Conservation (phyloP, 2,888 invertebrate genomes). For the Trissonchulus sp. region DNA sequence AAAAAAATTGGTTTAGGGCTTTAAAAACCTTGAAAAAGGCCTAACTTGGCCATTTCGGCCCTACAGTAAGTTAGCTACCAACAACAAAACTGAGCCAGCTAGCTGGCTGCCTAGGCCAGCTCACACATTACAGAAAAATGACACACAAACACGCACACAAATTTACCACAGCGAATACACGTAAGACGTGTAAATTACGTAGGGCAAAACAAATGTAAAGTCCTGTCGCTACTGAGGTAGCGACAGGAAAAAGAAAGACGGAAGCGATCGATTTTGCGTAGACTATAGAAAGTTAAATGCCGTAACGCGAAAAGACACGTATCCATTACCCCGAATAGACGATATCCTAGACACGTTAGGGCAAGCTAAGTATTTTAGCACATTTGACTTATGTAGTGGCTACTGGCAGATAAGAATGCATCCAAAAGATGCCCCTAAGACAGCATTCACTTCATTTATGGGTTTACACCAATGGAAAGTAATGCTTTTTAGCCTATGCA, state of each 20-base stretch:
- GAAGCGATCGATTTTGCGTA: neutral
- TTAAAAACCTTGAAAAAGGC: too few relatives aligned
- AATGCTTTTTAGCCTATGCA: slow-evolving; percentile 35
- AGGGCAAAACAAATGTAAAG: too few relatives aligned
- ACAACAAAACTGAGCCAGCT: too few relatives aligned
- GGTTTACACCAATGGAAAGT: slow-evolving; percentile 36
- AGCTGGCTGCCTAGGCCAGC: too few relatives aligned
- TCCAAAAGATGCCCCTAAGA: slow-evolving; percentile 32
- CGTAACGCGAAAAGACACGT: slow-evolving; percentile 16
- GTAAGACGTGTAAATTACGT: too few relatives aligned
- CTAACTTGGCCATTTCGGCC: too few relatives aligned
- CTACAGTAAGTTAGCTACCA: too few relatives aligned
- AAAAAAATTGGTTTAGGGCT: too few relatives aligned
- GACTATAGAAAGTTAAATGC: slow-evolving; percentile 23
- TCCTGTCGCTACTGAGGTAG: too few relatives aligned
- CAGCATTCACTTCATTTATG: slow-evolving; percentile 32
- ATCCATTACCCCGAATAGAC: slow-evolving; percentile 23
- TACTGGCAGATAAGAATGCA: slow-evolving; percentile 31
- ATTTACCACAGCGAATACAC: too few relatives aligned
- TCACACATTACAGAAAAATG: too few relatives aligned
- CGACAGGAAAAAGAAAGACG: slow-evolving; percentile 9
- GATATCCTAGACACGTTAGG: slow-evolving; percentile 11
- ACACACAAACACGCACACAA: too few relatives aligned
- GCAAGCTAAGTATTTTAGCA: slow-evolving; percentile 9
- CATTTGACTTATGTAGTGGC: slow-evolving; percentile 25